phyloP scores from a whole-genome alignment of 2,797 vertebrate species.

The Eulemur albifrons region DNA sequence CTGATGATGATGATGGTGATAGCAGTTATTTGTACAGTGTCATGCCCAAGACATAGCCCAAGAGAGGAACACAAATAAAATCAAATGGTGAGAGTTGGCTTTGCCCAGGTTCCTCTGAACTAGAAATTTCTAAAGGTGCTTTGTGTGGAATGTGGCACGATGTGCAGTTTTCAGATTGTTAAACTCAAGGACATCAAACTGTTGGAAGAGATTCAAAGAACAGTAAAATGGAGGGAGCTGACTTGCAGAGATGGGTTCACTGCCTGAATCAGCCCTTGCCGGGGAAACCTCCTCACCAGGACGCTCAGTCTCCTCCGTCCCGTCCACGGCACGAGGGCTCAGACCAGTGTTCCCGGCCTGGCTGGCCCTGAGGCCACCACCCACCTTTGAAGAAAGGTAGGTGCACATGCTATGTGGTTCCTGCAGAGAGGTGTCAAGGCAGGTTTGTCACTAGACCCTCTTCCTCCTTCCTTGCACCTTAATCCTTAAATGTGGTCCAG shows the following conservation, averaged over 20 bases:
- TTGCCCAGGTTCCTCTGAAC: background rate
- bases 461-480: background rate
- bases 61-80: background rate
- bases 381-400: background rate
- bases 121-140: constrained; percentile 32
- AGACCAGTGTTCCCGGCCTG: background rate
- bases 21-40: background rate
- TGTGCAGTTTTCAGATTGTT: constrained; percentile 42
- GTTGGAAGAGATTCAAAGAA: constrained; percentile 52
- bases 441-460: background rate
- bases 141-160: background rate
- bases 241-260: background rate
- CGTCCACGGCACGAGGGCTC: background rate
- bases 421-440: background rate
- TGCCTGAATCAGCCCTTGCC: background rate
- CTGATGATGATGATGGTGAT: background rate
- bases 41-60: background rate
- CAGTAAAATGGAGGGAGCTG: background rate
- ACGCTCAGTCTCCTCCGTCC: background rate
- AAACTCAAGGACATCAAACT: constrained; percentile 42
- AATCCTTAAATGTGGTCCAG: background rate
- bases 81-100: background rate
- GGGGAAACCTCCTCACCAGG: background rate
- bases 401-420: background rate
- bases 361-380: background rate